phyloP scores from a whole-genome alignment of 2,113 vertebrate genomes.

The Festucalex cinctus region DNA sequence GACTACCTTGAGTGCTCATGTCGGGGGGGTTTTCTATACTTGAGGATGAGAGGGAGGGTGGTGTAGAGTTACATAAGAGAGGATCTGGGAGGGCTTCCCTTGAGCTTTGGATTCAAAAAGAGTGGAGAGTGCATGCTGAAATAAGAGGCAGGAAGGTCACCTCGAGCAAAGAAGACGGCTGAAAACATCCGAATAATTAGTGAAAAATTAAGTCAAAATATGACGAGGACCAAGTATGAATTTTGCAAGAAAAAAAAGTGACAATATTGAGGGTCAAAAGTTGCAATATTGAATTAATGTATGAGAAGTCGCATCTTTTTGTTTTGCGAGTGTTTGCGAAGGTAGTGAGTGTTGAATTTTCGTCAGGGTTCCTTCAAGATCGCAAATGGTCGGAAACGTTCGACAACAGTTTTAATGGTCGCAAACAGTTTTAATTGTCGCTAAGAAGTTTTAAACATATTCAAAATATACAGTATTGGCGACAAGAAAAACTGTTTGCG shows the following conservation, averaged over 20 bases:
- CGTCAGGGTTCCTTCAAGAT: too few species aligned
- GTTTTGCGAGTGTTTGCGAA: too few species aligned
- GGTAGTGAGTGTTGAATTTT: too few species aligned
- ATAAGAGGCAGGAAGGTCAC: conserved; percentile 37
- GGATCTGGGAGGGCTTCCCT: conserved; percentile 50
- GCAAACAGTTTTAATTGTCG: too few species aligned
- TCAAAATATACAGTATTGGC: too few species aligned
- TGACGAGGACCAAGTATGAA: neutral
- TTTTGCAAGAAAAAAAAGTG: neutral
- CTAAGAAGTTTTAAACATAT: too few species aligned
- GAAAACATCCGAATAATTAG: neutral
- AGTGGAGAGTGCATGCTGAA: conserved; percentile 18
- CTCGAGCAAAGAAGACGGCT: neutral
- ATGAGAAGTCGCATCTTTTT: too few species aligned
- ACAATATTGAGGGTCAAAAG: neutral
- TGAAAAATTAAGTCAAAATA: neutral
- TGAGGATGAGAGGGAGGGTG: conserved; percentile 26
- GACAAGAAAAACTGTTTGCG: too few species aligned
- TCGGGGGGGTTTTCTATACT: conserved; percentile 29
- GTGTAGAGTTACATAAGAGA: conserved; percentile 45
- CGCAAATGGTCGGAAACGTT: too few species aligned
- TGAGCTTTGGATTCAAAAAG: conserved; percentile 39
- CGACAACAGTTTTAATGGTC: too few species aligned
- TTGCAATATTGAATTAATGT: neutral
- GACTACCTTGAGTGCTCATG: conserved; percentile 28